phyloP scores from a whole-genome alignment of 2,797 vertebrate genomes.

The Pseudotriccus pelzelni region DNA sequence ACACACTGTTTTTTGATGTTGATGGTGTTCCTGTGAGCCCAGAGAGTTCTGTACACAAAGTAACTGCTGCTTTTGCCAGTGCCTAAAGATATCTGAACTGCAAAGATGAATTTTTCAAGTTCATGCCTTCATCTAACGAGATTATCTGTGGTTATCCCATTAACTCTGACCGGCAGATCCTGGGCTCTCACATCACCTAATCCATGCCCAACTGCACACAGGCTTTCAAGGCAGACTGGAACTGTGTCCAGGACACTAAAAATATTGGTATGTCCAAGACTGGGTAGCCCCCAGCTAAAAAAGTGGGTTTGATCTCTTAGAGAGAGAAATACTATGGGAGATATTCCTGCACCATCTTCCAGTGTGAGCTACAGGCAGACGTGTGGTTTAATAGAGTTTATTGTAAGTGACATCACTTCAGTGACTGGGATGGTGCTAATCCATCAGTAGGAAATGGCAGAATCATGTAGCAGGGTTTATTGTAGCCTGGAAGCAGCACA shows the following conservation, averaged over 20 bases:
- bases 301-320: not conserved
- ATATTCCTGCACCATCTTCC: not conserved
- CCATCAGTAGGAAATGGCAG: not conserved
- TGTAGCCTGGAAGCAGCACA: not conserved
- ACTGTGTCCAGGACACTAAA: not conserved
- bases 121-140: not conserved
- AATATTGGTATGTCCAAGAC: not conserved
- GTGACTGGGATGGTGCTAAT: not conserved
- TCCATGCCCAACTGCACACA: not conserved
- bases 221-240: not conserved
- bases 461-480: not conserved
- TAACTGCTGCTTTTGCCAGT: not conserved
- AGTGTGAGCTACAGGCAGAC: not conserved
- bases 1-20: not conserved
- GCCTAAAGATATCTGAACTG: not conserved
- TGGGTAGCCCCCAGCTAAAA: not conserved
- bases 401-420: not conserved
- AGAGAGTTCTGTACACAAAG: not conserved
- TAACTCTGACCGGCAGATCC: not conserved
- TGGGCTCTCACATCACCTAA: not conserved
- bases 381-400: not conserved
- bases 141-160: not conserved
- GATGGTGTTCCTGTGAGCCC: not conserved
- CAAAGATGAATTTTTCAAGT: constrained; percentile 1
- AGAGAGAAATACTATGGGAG: not conserved